These are phyloP conservation scores for Cetonia aurata DNA, from an alignment of 2,888 invertebrate species.

Conservation along the genomic window DNA sequence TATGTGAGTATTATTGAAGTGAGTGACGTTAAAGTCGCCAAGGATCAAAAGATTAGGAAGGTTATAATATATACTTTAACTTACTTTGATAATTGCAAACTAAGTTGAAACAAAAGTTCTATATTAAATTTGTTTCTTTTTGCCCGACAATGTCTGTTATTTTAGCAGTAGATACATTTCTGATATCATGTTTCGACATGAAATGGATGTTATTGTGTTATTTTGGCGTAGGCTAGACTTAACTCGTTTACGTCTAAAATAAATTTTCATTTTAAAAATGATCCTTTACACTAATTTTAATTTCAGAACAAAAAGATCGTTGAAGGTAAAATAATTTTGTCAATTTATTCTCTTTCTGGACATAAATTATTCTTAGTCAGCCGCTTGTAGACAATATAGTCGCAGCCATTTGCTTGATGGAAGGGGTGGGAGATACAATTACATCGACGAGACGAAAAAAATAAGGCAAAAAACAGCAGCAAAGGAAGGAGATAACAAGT, in stretches of 20 bases:
- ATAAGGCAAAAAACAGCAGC: slow-evolving; percentile 7
- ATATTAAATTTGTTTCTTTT: no score
- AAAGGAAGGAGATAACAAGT: slow-evolving; percentile 15
- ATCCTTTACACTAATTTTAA: slow-evolving; percentile 51
- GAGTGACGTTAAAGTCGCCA: no score
- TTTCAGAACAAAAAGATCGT: slow-evolving; percentile 47
- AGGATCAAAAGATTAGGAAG: no score
- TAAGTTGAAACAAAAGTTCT: no score
- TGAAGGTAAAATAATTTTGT: slow-evolving; percentile 42
- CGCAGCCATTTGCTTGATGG: slow-evolving; percentile 1
- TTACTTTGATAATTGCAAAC: no score
- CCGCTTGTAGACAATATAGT: slow-evolving; percentile 7
- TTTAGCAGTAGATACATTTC: no score
- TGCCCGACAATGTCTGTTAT: no score
- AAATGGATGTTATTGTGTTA: no score
- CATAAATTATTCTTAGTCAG: slow-evolving; percentile 39
- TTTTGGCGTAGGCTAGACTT: no score
- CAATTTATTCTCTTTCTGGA: slow-evolving; percentile 32
- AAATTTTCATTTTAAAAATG: slow-evolving; percentile 50
- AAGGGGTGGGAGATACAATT: neutral
- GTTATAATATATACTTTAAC: no score
- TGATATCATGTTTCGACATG: no score
- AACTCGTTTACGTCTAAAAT: slow-evolving; percentile 20
- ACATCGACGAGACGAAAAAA: neutral
- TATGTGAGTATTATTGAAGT: no score